A percentile compares a stretch with the other conserved stretches of the same genome.
Conservation (phyloP, 2,797 vertebrate species). For the Sebastes umbrosus region DNA sequence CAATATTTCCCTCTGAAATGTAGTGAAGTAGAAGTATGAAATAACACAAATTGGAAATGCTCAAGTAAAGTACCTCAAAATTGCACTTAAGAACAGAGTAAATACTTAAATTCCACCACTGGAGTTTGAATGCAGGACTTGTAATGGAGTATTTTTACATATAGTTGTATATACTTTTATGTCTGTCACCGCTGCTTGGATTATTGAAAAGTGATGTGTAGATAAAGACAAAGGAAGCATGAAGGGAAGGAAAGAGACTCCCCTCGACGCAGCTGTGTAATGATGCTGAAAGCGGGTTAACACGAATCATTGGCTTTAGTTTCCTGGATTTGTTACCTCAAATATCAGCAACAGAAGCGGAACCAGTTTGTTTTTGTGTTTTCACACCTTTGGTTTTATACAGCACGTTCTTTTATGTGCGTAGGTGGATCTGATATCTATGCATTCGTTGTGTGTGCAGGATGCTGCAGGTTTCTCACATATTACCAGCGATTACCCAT, state of each 20-base stretch:
- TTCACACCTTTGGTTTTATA: background rate
- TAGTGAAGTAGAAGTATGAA: background rate
- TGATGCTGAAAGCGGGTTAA: conserved; percentile 30
- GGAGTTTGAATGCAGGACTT: background rate
- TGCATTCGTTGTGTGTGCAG: background rate
- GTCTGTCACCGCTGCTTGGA: background rate
- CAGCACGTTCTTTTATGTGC: background rate
- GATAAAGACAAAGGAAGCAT: background rate
- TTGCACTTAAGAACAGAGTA: background rate
- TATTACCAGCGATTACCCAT: conserved; percentile 44
- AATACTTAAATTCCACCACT: background rate
- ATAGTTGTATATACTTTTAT: background rate
- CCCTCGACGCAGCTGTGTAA: conserved; percentile 20
- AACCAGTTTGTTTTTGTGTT: background rate
- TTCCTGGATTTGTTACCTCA: background rate
- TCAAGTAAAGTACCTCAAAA: background rate
- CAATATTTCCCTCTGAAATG: background rate
- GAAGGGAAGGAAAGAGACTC: conserved; percentile 2
- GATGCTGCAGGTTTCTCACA: background rate
- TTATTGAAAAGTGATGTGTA: background rate
- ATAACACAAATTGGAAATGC: background rate
- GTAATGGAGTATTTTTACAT: background rate
- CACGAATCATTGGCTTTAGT: conserved; percentile 39
- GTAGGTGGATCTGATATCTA: background rate
- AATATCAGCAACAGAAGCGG: background rate